Conservation (phyloP, 2,888 invertebrate species). For the Aradus depressus region DNA sequence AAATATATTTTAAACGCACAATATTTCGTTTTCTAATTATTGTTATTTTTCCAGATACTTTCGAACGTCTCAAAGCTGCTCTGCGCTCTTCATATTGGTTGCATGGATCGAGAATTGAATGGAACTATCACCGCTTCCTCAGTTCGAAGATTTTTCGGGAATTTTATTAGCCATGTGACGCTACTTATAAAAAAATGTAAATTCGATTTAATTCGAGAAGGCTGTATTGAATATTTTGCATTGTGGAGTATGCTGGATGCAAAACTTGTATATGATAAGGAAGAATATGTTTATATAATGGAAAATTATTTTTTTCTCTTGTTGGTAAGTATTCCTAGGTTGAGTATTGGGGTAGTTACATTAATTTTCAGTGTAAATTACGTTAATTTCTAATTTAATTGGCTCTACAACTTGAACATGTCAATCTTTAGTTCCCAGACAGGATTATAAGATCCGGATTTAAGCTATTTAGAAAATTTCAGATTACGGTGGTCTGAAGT, state of each 20-base stretch:
- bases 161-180: background rate
- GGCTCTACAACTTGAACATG: too few species aligned
- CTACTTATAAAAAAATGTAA: conserved; percentile 3
- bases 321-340: conserved; percentile 7
- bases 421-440: too few species aligned
- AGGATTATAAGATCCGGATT: too few species aligned
- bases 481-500: too few species aligned
- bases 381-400: too few species aligned
- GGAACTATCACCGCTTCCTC: conserved; percentile 4
- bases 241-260: conserved; percentile 8
- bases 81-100: conserved; percentile 1
- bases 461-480: too few species aligned
- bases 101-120: background rate
- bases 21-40: too few species aligned
- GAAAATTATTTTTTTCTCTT: conserved; percentile 8
- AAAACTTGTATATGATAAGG: conserved; percentile 6
- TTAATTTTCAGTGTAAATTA: too few species aligned
- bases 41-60: background rate
- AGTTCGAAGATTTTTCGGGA: background rate
- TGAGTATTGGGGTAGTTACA: background rate
- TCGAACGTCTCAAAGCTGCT: conserved; percentile 6
- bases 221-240: conserved; percentile 12
- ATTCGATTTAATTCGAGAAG: conserved; percentile 9
- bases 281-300: background rate
- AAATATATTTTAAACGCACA: too few species aligned